Evolutionary conservation across 2,797 vertebrate genomes (phyloP), one percentile per base, ranked within the genome.

Genomic region (Pangasius krempfi): DNA sequence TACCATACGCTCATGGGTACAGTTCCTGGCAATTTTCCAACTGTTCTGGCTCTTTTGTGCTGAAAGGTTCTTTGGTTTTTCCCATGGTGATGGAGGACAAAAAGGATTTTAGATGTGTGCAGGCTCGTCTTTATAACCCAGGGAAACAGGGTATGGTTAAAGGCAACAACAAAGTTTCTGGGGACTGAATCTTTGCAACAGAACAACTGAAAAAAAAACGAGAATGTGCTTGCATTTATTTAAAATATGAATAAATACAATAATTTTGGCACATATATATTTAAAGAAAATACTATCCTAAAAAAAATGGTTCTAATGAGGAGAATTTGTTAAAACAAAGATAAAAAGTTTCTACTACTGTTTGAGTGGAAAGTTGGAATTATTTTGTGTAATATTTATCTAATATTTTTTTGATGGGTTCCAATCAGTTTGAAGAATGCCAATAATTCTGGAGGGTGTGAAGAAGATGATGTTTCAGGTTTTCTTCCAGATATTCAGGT

Each of bases 401-500:
- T 27, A 10, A 64, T 47, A 64, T 47, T 47, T 58, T 58, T 62
- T 60, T 5, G 27, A 82, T 62, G 12, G 37, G 7, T 18, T 54
- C 20, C 25, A 64, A n/a, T 62, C 25, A 4, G 27, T 64, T 83
- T 83, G 40, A n/a, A 47, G 22, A 54, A 54, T 54, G 47, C 20
- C 64, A 54, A 37, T 85, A 54, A 37, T 70, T 70, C 47, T 70
- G 47, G 64, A 85, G n/a, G 25, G 40, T 47, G 30, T 50, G 50
- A 60, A 58, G 68, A 54, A 14, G 12, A 70, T 30, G 52, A 81
- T 47, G 22, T 52, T 68, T 66, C 9, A 27, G 25, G 4, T 54
- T 73, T 58, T 13, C 37, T 76, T 80, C 44, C 60, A 58, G 20
- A 80, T 88, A 30, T 72, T 86, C 62, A 89, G 22, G 66, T 83